A percentile compares a stretch with the other conserved stretches of the same genome.
Evolutionary conservation across 30 jellyfish, hydroid and myxozoan genomes (phyloP).

Genomic region (Aurelia aurita): DNA sequence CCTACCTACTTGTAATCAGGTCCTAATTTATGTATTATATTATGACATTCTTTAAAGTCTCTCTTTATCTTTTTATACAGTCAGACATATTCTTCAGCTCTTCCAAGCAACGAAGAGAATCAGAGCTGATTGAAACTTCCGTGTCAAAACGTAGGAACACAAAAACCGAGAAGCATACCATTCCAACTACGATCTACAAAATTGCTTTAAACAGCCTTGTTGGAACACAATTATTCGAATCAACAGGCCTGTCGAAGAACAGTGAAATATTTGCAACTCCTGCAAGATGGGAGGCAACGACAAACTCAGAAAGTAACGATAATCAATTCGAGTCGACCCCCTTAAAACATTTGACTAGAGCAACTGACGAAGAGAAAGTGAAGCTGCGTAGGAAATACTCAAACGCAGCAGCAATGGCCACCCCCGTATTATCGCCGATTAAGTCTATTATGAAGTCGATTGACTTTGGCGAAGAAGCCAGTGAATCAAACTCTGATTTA

Average conservation of each 20-base stretch:
- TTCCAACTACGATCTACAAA: constrained; percentile 57
- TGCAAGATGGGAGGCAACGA: constrained; percentile 55
- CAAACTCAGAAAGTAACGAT: constrained; percentile 16
- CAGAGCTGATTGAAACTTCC: constrained; percentile 43
- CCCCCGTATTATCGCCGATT: constrained; percentile 70
- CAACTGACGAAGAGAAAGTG: constrained; percentile 58
- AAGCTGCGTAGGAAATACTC: constrained; percentile 74
- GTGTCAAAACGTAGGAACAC: constrained; percentile 22
- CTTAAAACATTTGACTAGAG: constrained; percentile 5
- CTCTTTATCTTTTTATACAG: constrained; percentile 6
- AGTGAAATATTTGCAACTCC: constrained; percentile 55
- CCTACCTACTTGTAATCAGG: too few species aligned
- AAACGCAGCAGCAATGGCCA: constrained; percentile 78
- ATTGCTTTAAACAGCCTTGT: constrained; percentile 72
- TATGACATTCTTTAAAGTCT: too few species aligned
- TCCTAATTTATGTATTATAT: too few species aligned
- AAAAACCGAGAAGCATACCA: constrained; percentile 26
- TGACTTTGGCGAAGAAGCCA: constrained; percentile 65
- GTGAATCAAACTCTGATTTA: constrained; percentile 50
- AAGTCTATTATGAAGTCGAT: constrained; percentile 52
- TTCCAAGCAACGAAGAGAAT: constrained; percentile 33
- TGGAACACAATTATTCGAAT: constrained; percentile 52
- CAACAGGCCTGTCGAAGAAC: constrained; percentile 57
- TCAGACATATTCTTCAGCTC: constrained; percentile 80
- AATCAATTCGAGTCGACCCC: constrained; percentile 61